Percentiles rank a stretch among this genome's conserved stretches.
Conservation (phyloP, 2,113 vertebrate species). For the Perca flavescens region DNA sequence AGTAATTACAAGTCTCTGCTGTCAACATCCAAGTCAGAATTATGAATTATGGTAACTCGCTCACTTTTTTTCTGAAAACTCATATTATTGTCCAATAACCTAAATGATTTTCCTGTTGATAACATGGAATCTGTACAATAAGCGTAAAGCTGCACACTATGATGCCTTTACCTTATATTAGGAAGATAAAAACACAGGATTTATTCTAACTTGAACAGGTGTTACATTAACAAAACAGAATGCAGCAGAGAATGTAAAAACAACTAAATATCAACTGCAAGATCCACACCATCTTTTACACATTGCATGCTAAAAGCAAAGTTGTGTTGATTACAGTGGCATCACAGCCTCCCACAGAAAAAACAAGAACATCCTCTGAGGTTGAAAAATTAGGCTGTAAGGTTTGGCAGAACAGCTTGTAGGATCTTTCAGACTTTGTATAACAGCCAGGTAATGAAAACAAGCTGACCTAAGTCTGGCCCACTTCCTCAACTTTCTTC, state of each 20-base stretch:
- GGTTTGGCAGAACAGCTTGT: conserved; percentile 16
- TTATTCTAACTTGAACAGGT: neutral
- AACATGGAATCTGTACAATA: neutral
- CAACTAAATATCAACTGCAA: neutral
- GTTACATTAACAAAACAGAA: neutral
- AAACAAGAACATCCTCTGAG: no score
- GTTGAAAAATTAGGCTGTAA: conserved; percentile 15
- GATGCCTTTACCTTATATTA: no score
- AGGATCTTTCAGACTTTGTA: neutral
- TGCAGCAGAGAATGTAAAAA: neutral
- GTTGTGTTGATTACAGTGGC: neutral
- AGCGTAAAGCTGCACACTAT: neutral
- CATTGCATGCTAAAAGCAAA: no score
- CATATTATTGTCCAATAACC: neutral
- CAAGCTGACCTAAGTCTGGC: conserved; percentile 41
- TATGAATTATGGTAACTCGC: neutral
- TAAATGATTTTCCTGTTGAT: neutral
- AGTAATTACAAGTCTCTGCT: neutral
- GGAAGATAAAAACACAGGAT: neutral
- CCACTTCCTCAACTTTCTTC: conserved; percentile 22
- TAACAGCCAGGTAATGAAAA: conserved; percentile 34
- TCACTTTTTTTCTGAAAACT: neutral
- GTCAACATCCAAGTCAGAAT: neutral
- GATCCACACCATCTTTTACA: neutral
- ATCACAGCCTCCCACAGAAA: neutral